Evolutionary conservation across 2,797 vertebrate genomes (phyloP).

Genomic region (Epinephelus coioides): DNA sequence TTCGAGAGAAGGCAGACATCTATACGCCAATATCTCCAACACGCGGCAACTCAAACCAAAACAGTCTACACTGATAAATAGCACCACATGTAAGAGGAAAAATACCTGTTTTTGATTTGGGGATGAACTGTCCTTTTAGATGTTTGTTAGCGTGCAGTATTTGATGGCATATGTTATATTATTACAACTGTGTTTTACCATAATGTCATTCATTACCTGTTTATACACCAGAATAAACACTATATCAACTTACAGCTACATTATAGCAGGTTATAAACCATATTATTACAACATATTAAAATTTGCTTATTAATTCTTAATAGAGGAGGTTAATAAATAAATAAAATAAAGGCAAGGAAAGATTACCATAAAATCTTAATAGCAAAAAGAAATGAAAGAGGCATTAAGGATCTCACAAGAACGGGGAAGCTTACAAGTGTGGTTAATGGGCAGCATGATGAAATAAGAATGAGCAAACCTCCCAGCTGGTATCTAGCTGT

Average conservation of each 20-base stretch:
- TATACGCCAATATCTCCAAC: too few species aligned
- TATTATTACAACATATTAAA: too few species aligned
- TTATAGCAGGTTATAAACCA: too few species aligned
- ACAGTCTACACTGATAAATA: too few species aligned
- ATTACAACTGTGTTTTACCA: background rate
- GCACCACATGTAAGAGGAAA: too few species aligned
- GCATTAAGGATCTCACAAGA: slow-evolving; percentile 5
- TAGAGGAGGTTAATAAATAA: too few species aligned
- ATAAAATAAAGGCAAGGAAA: background rate
- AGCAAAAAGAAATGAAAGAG: background rate
- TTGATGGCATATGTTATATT: background rate
- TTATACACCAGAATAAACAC: background rate
- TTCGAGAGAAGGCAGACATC: too few species aligned
- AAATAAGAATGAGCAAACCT: slow-evolving; percentile 44
- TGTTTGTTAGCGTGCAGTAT: background rate
- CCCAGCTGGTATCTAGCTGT: background rate
- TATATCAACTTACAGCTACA: too few species aligned
- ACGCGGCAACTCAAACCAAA: too few species aligned
- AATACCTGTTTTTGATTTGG: too few species aligned
- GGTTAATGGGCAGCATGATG: slow-evolving; percentile 24
- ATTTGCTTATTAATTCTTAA: too few species aligned
- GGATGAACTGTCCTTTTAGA: too few species aligned
- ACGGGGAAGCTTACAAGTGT: background rate
- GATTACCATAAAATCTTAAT: slow-evolving; percentile 3
- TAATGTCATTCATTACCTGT: background rate